Evolutionary conservation across 37 sponge, comb jelly and placozoan genomes (phyloP).

Genomic region (Lycopodina hypogea): DNA sequence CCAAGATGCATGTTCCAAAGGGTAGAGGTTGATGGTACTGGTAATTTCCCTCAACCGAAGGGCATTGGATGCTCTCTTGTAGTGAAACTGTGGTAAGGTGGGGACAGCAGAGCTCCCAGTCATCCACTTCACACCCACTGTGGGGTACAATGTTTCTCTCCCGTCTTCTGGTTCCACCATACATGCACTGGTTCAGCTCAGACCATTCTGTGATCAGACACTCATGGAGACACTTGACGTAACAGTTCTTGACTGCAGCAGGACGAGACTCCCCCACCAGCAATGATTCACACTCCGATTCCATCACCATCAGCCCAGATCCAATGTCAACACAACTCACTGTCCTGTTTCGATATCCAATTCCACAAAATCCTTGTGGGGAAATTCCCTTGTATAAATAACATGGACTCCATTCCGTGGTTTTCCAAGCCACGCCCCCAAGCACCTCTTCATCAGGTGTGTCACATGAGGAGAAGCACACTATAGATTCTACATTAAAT

Average conservation of each 20-base stretch:
- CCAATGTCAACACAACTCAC: constrained; percentile 1
- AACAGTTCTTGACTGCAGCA: background rate
- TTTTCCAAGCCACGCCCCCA: background rate
- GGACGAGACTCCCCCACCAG: background rate
- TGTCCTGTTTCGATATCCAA: constrained; percentile 20
- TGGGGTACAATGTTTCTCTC: constrained; percentile 9
- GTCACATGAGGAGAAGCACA: background rate
- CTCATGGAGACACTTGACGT: background rate
- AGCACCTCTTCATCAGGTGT: background rate
- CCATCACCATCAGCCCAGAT: background rate
- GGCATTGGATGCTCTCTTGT: background rate
- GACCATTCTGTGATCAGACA: constrained; percentile 39
- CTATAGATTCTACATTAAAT: background rate
- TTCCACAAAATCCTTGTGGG: constrained; percentile 26
- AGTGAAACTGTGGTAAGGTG: background rate
- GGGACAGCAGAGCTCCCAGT: constrained; percentile 4
- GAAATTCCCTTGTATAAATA: background rate
- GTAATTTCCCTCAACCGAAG: background rate
- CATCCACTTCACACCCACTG: background rate
- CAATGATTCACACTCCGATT: background rate
- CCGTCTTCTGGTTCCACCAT: background rate
- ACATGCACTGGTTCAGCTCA: background rate
- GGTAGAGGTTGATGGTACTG: background rate
- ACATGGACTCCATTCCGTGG: constrained; percentile 16
- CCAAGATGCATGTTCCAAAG: constrained; percentile 12